Evolutionary conservation across 2,797 vertebrate genomes (phyloP), one percentile per base, ranked within the genome.

Genomic region (Typhlichthys eigenmanni): DNA sequence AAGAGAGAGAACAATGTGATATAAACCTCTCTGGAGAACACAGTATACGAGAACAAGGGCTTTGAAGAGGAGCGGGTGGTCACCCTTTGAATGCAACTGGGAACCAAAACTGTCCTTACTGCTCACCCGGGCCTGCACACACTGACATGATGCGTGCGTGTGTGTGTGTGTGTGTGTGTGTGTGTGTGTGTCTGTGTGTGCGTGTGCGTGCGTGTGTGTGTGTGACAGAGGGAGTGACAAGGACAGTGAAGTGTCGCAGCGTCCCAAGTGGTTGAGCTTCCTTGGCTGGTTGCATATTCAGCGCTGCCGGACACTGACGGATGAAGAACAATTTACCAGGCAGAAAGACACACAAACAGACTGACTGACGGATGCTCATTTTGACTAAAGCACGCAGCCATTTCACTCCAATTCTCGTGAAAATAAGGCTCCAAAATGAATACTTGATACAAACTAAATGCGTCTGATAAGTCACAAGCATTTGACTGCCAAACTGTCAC

Each of bases 221-320:
- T 43, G 64, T 67, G 57, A 66, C 17, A 60, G 72, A 70, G 83
- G 84, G 4, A 43, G 2, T 45, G 34, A 56, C 55, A 14, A 6
- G 14, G n/a, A 57, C 34, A 19, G 34, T 43, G 55, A 11, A 16
- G 14, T 57, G 55, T 46, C 71, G 66, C 59, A 67, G 67, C 13
- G 54, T 88, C 88, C 86, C 85, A 58, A 63, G 79, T 1, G 88
- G 80, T 71, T 67, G 62, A 69, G 76, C 50, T 69, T 82, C 65
- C 80, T 72, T 82, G 81, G 81, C 83, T 80, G 65, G 76, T 83
- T 84, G 85, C 74, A 85, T 85, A 84, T 87, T 87, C 67, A 80
- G 64, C 47, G 68, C 58, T 83, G 83, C 86, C 85, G 80, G 66
- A 79, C 58, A 34, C 74, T 72, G 64, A 68, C 60, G 64, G 62